Evolutionary conservation across 2,888 invertebrate genomes (phyloP), one percentile per base, ranked within the genome.

Genomic region (Carpatolechia fugitivella): DNA sequence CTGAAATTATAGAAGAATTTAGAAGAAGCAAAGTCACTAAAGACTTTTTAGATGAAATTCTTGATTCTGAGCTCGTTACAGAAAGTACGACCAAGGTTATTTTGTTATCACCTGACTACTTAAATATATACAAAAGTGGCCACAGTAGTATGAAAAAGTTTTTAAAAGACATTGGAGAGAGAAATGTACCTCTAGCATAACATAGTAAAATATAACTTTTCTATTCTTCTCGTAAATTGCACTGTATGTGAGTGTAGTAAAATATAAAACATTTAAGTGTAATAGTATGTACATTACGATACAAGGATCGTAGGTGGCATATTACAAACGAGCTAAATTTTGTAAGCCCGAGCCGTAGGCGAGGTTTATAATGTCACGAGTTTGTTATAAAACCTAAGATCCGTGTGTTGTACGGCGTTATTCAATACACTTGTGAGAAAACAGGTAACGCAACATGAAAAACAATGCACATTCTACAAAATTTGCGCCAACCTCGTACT

Each of bases 31-130:
- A 74, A 53, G 71, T 68, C 1, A 83, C 85, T 11, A 82, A 74
- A 64, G 84, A 85, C 62, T 90, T 90, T 62, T 62, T 89, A 57
- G 85, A 88, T 51, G 85, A 88, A 56, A 83, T 90, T 61, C 72
- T 90, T 36, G 89, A 89, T 60, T 75, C 78, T 1, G 87, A 88
- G 53, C 60, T 70, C 5, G 62, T 66, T n/a, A 63, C 70, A 50
- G 84, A 84, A 66, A 77, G 65, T 65, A 68, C 75, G 53, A 72
- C 72, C 52, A 61, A 63, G 48, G 38, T 63, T 51, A 64, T 56
- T 61, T 54, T 66, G 40, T 55, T 79, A 52, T 70, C 72, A 24
- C 72, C 75, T 8, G 74, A 74, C 61, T 69, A 70, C 57, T 64
- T 76, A 55, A 74, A 69, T 54, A 52, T 72, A 18, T 70, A 72